These are phyloP conservation scores for Heterotilapia buettikoferi DNA, from an alignment of 2,113 vertebrate species.

Conservation along the genomic window DNA sequence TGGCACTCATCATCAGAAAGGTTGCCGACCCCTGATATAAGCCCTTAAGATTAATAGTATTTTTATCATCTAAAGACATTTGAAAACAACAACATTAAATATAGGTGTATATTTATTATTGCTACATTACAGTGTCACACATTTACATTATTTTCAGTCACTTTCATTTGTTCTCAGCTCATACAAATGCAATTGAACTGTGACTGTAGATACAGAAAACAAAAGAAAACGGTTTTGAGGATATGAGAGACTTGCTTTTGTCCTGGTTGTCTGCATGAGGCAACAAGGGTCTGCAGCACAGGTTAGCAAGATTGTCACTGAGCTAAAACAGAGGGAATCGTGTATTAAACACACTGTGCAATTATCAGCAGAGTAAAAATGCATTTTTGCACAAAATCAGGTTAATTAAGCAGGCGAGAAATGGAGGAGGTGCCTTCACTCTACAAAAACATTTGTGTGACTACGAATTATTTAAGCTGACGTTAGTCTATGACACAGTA, in stretches of 20 bases:
- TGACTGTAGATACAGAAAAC: neutral
- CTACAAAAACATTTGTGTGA: neutral
- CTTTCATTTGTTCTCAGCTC: too few species aligned
- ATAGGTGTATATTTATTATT: too few species aligned
- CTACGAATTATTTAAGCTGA: neutral
- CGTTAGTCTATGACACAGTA: neutral
- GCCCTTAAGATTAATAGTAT: too few species aligned
- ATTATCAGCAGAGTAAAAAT: neutral
- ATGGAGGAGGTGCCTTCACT: neutral
- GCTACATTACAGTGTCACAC: too few species aligned
- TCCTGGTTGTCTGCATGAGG: neutral
- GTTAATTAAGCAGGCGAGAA: neutral
- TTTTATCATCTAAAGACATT: too few species aligned
- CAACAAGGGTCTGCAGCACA: neutral
- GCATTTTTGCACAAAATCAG: neutral
- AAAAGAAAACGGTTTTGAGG: too few species aligned
- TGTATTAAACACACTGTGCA: neutral
- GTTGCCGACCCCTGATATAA: too few species aligned
- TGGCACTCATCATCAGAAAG: too few species aligned
- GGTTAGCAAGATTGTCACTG: neutral
- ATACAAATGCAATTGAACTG: neutral
- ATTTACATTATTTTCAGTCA: too few species aligned
- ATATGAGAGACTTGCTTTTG: too few species aligned
- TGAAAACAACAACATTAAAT: too few species aligned
- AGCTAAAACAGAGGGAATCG: neutral